Percentiles rank a stretch among this genome's conserved stretches.
phyloP scores from a whole-genome alignment of 2,797 vertebrate species.

The Trichosurus vulpecula region DNA sequence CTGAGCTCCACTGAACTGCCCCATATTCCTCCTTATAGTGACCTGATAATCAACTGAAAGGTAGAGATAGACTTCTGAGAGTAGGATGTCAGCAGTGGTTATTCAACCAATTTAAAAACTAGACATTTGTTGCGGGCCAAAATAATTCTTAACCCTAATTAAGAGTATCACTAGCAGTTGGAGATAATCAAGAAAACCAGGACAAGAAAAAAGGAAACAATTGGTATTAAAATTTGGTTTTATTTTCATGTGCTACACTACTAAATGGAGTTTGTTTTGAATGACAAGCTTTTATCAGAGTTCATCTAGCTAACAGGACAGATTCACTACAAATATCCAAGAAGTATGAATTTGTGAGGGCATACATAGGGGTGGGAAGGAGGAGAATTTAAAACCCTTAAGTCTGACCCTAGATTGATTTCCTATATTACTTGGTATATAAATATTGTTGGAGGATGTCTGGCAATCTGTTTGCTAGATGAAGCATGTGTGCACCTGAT shows the following conservation, averaged over 20 bases:
- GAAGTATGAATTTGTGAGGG: background rate
- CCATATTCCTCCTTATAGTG: background rate
- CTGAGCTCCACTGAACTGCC: too few species aligned
- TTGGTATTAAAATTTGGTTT: background rate
- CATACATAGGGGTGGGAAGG: background rate
- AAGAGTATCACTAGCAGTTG: background rate
- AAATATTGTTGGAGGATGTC: constrained; percentile 54
- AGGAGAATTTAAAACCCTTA: constrained; percentile 44
- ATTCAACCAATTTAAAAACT: background rate
- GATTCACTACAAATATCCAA: constrained; percentile 3
- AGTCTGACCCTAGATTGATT: constrained; percentile 43
- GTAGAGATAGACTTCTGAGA: background rate
- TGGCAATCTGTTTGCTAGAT: constrained; percentile 62
- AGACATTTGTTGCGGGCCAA: background rate
- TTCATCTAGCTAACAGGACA: constrained; percentile 15
- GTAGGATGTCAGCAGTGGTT: background rate
- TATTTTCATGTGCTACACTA: background rate
- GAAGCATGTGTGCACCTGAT: background rate
- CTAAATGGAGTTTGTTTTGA: background rate
- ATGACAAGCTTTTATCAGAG: background rate
- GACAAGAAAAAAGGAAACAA: constrained; percentile 14
- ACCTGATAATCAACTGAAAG: background rate
- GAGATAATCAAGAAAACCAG: constrained; percentile 14
- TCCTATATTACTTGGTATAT: constrained; percentile 40
- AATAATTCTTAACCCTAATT: background rate